phyloP scores from a whole-genome alignment of 2,888 invertebrate species.

The Ornithoptera alexandrae region DNA sequence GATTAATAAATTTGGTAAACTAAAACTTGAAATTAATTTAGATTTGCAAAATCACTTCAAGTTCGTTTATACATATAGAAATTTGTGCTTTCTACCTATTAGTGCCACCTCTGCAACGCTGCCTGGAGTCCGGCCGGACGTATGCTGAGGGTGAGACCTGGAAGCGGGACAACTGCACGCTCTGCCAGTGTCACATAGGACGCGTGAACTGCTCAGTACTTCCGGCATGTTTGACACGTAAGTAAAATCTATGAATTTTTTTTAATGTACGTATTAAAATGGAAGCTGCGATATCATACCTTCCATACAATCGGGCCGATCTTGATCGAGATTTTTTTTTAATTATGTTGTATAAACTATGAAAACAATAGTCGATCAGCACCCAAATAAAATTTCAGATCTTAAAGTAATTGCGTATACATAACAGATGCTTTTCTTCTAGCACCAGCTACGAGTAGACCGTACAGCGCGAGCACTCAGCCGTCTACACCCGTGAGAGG shows the following conservation, averaged over 20 bases:
- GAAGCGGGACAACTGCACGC: slow-evolving; percentile 82
- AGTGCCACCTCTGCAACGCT: slow-evolving; percentile 50
- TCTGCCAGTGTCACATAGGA: slow-evolving; percentile 85
- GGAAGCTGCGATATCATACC: too few relatives aligned
- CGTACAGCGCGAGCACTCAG: slow-evolving; percentile 36
- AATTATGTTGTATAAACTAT: background rate
- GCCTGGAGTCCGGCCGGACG: slow-evolving; percentile 80
- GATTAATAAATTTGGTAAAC: background rate
- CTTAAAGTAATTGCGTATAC: too few relatives aligned
- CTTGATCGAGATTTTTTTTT: background rate
- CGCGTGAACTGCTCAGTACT: slow-evolving; percentile 78
- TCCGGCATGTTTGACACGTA: slow-evolving; percentile 47
- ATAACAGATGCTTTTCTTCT: background rate
- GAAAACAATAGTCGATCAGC: too few relatives aligned
- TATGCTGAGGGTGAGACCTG: slow-evolving; percentile 85
- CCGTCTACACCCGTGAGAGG: slow-evolving; percentile 69
- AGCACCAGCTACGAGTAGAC: slow-evolving; percentile 38
- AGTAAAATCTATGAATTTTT: slow-evolving; percentile 14
- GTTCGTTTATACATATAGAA: background rate
- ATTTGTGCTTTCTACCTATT: background rate
- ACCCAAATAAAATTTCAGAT: too few relatives aligned
- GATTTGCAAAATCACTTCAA: background rate
- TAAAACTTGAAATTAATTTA: background rate
- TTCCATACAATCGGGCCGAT: too few relatives aligned
- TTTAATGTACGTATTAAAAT: too few relatives aligned